These are phyloP conservation scores for Danio jaintianensis DNA, from an alignment of 2,797 vertebrate genomes.

Conservation along the genomic window DNA sequence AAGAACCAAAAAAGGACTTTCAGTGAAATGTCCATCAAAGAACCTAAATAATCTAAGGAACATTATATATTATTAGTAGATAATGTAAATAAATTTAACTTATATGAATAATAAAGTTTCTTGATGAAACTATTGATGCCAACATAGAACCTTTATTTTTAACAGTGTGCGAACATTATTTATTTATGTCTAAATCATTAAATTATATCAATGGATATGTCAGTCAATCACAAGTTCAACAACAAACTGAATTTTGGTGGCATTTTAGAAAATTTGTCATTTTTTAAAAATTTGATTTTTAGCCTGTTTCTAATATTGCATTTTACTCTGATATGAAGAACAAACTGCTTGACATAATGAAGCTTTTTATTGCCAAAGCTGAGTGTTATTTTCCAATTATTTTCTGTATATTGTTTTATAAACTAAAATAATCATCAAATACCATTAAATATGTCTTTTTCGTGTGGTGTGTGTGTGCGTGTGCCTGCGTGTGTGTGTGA, in stretches of 20 bases:
- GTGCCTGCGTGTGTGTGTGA: slow-evolving; percentile 26
- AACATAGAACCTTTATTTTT: too few relatives aligned
- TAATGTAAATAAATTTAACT: too few relatives aligned
- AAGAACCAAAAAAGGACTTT: too few relatives aligned
- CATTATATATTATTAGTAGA: too few relatives aligned
- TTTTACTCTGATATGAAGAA: background rate
- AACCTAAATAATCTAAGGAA: too few relatives aligned
- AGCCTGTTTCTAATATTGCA: background rate
- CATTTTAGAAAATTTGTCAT: background rate
- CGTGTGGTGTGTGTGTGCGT: background rate
- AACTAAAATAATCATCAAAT: slow-evolving; percentile 17
- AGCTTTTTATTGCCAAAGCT: background rate
- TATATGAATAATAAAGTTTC: too few relatives aligned
- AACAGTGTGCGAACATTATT: too few relatives aligned
- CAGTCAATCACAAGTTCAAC: background rate
- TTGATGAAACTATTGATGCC: background rate
- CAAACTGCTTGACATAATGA: background rate
- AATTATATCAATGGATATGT: too few relatives aligned
- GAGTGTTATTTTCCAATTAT: background rate
- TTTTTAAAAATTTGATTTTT: background rate
- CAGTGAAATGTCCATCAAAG: too few relatives aligned
- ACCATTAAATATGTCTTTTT: slow-evolving; percentile 32
- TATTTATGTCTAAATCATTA: too few relatives aligned
- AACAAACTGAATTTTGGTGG: background rate
- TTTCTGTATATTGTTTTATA: background rate